phyloP scores from a whole-genome alignment of 2,888 invertebrate genomes.

The Drosophila neonasuta region DNA sequence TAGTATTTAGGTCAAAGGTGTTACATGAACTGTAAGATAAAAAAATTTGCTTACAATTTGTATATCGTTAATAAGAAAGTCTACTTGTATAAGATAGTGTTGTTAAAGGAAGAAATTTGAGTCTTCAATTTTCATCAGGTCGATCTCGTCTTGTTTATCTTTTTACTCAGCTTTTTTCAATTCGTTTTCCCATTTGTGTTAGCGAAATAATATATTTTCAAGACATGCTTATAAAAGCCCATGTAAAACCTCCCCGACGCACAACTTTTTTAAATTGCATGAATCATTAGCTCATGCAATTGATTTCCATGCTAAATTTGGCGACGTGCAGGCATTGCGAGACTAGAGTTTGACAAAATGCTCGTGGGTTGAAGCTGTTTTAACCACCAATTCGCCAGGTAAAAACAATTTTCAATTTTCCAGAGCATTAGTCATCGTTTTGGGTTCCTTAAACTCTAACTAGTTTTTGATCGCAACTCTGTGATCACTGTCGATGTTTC shows the following conservation, averaged over 20 bases:
- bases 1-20: conserved; percentile 39
- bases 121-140: background rate
- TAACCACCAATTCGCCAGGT: background rate
- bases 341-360: conserved; percentile 54
- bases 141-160: background rate
- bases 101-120: background rate
- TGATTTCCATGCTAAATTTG: conserved; percentile 70
- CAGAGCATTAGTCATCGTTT: conserved; percentile 69
- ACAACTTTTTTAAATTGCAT: conserved; percentile 57
- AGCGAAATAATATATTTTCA: conserved; percentile 19
- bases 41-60: conserved; percentile 12
- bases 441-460: conserved; percentile 62
- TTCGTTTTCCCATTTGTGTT: background rate
- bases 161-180: background rate
- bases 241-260: conserved; percentile 1
- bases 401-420: conserved; percentile 69
- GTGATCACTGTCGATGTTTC: background rate
- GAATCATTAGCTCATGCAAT: conserved; percentile 64
- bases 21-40: conserved; percentile 5
- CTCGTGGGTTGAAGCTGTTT: conserved; percentile 34
- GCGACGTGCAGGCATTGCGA: conserved; percentile 61
- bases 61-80: background rate
- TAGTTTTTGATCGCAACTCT: conserved; percentile 52
- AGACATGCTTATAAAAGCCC: background rate
- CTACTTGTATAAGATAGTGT: background rate